Evolutionary conservation across 2,888 invertebrate species (phyloP).

Genomic region (Campoletis raptor): DNA sequence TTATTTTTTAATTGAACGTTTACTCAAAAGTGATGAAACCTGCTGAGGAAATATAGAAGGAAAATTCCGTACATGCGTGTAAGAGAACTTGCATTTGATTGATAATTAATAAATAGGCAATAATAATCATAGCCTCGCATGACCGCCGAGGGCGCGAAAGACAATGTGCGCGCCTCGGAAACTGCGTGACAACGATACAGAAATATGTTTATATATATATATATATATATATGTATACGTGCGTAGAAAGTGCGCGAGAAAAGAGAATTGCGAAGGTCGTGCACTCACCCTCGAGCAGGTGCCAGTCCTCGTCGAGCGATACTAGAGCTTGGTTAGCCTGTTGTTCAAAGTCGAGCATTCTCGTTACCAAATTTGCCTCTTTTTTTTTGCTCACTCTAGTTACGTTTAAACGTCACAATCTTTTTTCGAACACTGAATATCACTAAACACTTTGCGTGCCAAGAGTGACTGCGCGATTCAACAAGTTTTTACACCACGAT

Average conservation of each 20-base stretch:
- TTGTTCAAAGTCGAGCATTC: conserved; percentile 81
- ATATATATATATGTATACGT: conserved; percentile 24
- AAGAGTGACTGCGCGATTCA: conserved; percentile 40
- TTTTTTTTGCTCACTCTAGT: background rate
- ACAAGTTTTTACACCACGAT: conserved; percentile 27
- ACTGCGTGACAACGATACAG: conserved; percentile 1
- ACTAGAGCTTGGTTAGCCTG: conserved; percentile 79
- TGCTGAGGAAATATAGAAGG: background rate
- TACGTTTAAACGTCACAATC: background rate
- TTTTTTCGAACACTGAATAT: background rate
- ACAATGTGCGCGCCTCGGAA: conserved; percentile 4
- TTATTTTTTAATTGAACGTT: background rate
- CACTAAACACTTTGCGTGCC: conserved; percentile 13
- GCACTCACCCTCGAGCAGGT: conserved; percentile 80
- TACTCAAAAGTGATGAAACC: background rate
- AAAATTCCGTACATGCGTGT: background rate
- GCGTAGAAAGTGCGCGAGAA: conserved; percentile 19
- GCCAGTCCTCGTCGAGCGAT: conserved; percentile 79
- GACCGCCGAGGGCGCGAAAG: conserved; percentile 12
- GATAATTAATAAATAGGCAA: background rate
- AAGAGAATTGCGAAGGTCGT: conserved; percentile 78
- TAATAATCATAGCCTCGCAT: background rate
- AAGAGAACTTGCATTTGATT: background rate
- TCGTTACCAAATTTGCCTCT: background rate
- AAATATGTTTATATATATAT: background rate